Percentiles rank a stretch among this genome's conserved stretches.
Evolutionary conservation across 92 coral and sea anemone genomes (phyloP).

Genomic region (Parazoanthus atlanticus): DNA sequence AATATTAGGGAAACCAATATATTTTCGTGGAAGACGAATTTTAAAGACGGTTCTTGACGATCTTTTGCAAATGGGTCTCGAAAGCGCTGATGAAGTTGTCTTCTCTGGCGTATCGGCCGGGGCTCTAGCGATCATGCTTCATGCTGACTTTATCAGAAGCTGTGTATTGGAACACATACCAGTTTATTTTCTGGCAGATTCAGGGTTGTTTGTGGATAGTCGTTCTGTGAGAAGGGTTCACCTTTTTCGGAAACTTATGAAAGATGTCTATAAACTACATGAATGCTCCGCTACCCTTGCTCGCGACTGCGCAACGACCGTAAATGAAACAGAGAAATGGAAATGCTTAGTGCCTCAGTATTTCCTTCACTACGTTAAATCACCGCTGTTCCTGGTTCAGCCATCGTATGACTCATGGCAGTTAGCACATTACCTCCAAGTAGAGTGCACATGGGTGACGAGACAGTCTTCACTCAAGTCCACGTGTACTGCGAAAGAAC

Average conservation of each 20-base stretch:
- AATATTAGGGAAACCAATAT: constrained; percentile 7
- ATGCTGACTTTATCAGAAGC: constrained; percentile 37
- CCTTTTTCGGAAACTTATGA: constrained; percentile 48
- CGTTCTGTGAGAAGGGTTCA: not conserved
- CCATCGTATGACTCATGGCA: constrained; percentile 81
- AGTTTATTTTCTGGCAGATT: constrained; percentile 27
- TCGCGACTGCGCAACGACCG: too few species aligned
- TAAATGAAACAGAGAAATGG: constrained; percentile 37
- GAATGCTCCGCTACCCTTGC: constrained; percentile 26
- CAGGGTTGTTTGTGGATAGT: constrained; percentile 37
- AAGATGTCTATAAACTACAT: constrained; percentile 41
- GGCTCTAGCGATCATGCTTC: constrained; percentile 44
- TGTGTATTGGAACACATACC: not conserved
- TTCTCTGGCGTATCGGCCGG: constrained; percentile 46
- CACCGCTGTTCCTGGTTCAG: constrained; percentile 57
- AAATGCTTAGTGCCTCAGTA: constrained; percentile 70
- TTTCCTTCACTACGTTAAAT: constrained; percentile 53
- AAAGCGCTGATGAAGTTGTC: constrained; percentile 21
- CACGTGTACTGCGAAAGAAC: too few species aligned
- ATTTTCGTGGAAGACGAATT: constrained; percentile 39
- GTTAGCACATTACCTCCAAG: not conserved
- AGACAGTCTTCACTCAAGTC: too few species aligned
- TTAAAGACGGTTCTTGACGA: constrained; percentile 19
- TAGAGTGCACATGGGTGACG: too few species aligned
- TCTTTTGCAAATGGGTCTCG: constrained; percentile 27